Evolutionary conservation across 2,797 vertebrate genomes (phyloP).

Genomic region (Xenentodon cancila): DNA sequence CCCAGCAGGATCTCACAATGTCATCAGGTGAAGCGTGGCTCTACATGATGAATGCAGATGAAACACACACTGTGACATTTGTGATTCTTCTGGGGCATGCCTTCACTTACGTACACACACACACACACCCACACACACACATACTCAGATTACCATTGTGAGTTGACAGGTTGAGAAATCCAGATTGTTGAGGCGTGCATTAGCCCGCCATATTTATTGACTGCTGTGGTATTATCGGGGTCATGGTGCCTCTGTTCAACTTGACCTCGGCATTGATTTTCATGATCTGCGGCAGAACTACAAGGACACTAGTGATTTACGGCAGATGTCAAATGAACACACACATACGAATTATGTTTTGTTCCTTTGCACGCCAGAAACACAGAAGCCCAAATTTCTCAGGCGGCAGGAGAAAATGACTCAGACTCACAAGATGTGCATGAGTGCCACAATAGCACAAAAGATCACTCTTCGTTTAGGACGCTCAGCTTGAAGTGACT

Average conservation of each 20-base stretch:
- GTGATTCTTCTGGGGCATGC: conserved; percentile 15
- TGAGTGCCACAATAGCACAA: not conserved
- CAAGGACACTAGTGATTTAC: conserved; percentile 79
- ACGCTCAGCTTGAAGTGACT: conserved; percentile 1
- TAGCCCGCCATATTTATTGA: conserved; percentile 72
- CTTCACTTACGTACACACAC: conserved; percentile 7
- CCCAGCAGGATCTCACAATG: conserved; percentile 12
- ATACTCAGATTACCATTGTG: conserved; percentile 21
- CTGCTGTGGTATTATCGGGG: conserved; percentile 68
- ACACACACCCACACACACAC: conserved; percentile 6
- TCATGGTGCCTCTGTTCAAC: conserved; percentile 62
- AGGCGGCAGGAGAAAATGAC: conserved; percentile 9
- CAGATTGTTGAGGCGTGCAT: conserved; percentile 60
- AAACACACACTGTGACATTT: conserved; percentile 39
- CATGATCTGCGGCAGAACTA: conserved; percentile 74
- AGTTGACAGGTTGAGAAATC: conserved; percentile 63
- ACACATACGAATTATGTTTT: conserved; percentile 41
- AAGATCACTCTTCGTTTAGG: not conserved
- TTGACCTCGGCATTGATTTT: conserved; percentile 81
- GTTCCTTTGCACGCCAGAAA: conserved; percentile 11
- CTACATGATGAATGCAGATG: conserved; percentile 19
- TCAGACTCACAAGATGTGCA: conserved; percentile 5
- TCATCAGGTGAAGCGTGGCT: conserved; percentile 31
- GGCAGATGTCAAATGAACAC: conserved; percentile 65
- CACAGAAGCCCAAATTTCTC: conserved; percentile 24